Base-by-base conservation (phyloP, 2,797 vertebrate genomes). In the Eospalax fontanierii region DNA sequence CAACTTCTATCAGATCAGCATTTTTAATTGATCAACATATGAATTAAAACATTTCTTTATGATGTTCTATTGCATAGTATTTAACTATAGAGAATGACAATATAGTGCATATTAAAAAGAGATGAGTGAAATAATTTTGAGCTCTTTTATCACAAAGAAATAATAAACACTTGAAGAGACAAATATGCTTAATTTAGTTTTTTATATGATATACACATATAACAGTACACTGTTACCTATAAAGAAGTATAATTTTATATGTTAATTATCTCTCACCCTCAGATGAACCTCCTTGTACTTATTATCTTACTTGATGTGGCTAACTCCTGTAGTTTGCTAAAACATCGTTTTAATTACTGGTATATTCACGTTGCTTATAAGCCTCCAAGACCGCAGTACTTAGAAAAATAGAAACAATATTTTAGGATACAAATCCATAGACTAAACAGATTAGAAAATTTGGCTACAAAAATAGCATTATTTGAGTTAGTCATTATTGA, bases 401-500 rank as follows among this genome's bases (percentile, higher is more conserved):
- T 86, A 28, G 35, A 26, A 65, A 80, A 82, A 74, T n/a, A 86
- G 70, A 43, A 21, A 15, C 4, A 2, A 1, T 87, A 21, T 59
- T 90, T 89, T 78, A 94, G 93, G 76, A 21, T 6, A 76, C 3
- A 88, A 76, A 83, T 70, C 5, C 66, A 70, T 14, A 63, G 28
- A n/a, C 8, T 76, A 38, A 95, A 88, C 46, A 91, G 57, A 78
- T 63, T 74, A 19, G 50, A 91, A 92, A 93, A 54, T 75, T 74
- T 91, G 63, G 26, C 38, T 81, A 70, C 83, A 91, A 40, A 76
- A 91, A 80, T 35, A 70, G 84, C 54, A 10, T 90, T 96, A 3
- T 85, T 73, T 95, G 7, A 33, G 87, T 93, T 90, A 89, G n/a
- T 61, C 15, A 85, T 15, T 94, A 93, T 7, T 78, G n/a, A 91